Conservation (phyloP, 1,140 invertebrate species). For the Nilaparvata lugens region DNA sequence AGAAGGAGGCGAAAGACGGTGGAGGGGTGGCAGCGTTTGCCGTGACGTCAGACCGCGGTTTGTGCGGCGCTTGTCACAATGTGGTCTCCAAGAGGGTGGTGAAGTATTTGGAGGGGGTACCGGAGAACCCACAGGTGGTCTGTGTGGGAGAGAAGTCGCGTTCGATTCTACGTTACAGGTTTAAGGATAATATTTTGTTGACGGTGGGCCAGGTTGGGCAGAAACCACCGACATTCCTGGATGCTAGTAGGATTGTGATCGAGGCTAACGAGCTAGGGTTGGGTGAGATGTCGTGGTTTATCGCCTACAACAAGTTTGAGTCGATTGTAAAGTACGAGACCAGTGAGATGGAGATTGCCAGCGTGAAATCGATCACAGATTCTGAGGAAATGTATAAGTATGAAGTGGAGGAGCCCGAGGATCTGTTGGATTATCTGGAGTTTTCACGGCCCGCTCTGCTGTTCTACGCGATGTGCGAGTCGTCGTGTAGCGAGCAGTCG, state of each 20-base stretch:
- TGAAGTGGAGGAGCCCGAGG: conserved; percentile 47
- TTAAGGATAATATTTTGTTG: conserved; percentile 42
- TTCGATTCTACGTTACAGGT: conserved; percentile 41
- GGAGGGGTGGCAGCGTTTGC: conserved; percentile 36
- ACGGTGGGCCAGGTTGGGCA: conserved; percentile 51
- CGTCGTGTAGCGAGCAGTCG: conserved; percentile 54
- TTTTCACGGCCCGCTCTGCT: conserved; percentile 51
- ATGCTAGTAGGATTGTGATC: conserved; percentile 49
- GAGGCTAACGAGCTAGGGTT: conserved; percentile 44
- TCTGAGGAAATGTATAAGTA: conserved; percentile 38
- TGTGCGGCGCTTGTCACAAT: conserved; percentile 58
- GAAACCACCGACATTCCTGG: conserved; percentile 50
- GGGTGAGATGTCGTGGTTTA: conserved; percentile 45
- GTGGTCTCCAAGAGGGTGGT: conserved; percentile 37
- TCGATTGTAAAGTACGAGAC: conserved; percentile 57
- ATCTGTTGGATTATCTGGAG: conserved; percentile 51
- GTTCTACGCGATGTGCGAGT: conserved; percentile 57
- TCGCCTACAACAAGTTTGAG: conserved; percentile 36
- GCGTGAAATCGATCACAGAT: conserved; percentile 33
- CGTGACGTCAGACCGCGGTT: conserved; percentile 54
- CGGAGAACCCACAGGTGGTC: conserved; percentile 42
- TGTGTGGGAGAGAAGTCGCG: conserved; percentile 56
- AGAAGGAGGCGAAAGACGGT: conserved; percentile 33
- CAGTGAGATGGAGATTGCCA: conserved; percentile 44
- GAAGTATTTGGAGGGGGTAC: conserved; percentile 28